phyloP scores from a whole-genome alignment of 2,888 invertebrate genomes.

The Lithosia quadra region DNA sequence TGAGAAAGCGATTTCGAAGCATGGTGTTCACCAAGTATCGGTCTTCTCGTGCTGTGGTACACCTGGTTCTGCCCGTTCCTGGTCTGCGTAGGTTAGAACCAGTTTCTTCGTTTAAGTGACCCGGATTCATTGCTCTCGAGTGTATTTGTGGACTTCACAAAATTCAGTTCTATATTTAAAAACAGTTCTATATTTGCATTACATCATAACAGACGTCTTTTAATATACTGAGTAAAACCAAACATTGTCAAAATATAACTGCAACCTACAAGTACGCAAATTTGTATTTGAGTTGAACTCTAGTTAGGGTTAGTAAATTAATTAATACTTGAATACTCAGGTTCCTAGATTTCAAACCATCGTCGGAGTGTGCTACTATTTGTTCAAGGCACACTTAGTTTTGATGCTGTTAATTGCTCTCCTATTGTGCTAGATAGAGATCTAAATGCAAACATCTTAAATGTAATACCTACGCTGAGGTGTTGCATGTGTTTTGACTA shows the following conservation, averaged over 20 bases:
- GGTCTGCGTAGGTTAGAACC: too few relatives aligned
- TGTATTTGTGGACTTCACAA: too few relatives aligned
- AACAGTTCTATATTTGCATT: conserved; percentile 7
- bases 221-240: conserved; percentile 39
- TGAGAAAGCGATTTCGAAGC: too few relatives aligned
- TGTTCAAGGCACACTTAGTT: conserved; percentile 49
- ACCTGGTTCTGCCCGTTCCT: too few relatives aligned
- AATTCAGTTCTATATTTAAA: too few relatives aligned
- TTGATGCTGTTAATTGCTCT: conserved; percentile 58
- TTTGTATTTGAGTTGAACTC: conserved; percentile 52
- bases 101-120: too few relatives aligned
- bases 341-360: conserved; percentile 48
- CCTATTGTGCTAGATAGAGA: conserved; percentile 43
- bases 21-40: too few relatives aligned
- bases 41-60: too few relatives aligned
- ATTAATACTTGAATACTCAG: conserved; percentile 56
- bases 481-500: neutral
- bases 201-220: conserved; percentile 6
- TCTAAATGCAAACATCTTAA: conserved; percentile 27
- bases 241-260: conserved; percentile 33
- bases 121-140: too few relatives aligned
- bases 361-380: conserved; percentile 39
- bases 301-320: conserved; percentile 58
- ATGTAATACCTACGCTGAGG: conserved; percentile 10
- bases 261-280: conserved; percentile 18